A percentile compares a stretch with the other conserved stretches of the same genome.
Conservation (phyloP, 2,113 vertebrate genomes). For the Corynorhinus townsendii region DNA sequence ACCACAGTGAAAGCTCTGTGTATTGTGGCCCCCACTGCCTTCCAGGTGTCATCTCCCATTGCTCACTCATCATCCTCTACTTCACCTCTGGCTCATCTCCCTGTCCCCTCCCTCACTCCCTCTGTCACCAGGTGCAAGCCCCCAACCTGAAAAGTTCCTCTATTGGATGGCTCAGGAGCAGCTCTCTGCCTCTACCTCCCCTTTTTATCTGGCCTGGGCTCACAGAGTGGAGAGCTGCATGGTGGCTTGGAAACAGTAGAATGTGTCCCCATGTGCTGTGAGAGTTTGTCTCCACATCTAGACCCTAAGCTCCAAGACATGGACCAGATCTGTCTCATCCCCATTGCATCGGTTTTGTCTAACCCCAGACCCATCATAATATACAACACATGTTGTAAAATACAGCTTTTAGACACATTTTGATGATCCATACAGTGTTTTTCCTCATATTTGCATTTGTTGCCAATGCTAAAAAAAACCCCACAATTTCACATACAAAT, state of each 20-base stretch:
- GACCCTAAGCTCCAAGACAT: background rate
- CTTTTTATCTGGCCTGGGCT: background rate
- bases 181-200: background rate
- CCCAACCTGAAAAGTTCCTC: background rate
- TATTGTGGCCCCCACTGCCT: background rate
- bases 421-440: background rate
- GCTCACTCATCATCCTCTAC: background rate
- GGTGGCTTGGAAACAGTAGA: background rate
- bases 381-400: background rate
- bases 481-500: background rate
- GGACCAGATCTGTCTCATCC: background rate
- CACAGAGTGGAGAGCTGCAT: background rate
- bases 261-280: background rate
- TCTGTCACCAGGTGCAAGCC: background rate
- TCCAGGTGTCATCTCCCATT: background rate
- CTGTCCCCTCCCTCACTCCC: background rate
- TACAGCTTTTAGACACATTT: background rate
- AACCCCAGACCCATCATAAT: background rate
- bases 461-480: background rate
- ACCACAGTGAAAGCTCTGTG: background rate
- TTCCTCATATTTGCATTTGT: background rate
- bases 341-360: fast-evolving
- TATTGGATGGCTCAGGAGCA: background rate
- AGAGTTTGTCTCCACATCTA: background rate
- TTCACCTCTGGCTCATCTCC: background rate